phyloP scores from a whole-genome alignment of 2,113 vertebrate genomes.

The Alethe diademata region DNA sequence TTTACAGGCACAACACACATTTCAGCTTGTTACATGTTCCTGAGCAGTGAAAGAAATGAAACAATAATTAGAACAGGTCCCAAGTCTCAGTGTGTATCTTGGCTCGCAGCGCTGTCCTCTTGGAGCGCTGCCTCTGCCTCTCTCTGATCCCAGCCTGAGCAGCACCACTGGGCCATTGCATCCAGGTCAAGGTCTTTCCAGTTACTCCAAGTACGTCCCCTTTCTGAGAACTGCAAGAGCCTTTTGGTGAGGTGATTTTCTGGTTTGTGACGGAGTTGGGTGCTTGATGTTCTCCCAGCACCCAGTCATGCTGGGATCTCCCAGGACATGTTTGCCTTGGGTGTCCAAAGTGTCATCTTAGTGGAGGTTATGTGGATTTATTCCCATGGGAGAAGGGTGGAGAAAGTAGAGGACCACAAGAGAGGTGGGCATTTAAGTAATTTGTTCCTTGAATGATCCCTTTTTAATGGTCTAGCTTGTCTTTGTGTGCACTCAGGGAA shows the following conservation, averaged over 20 bases:
- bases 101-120: neutral
- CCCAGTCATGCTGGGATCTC: neutral
- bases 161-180: slow-evolving; percentile 41
- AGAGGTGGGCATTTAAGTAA: neutral
- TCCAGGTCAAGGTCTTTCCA: slow-evolving; percentile 60
- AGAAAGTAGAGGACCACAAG: neutral
- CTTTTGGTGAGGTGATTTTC: slow-evolving; percentile 2
- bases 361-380: neutral
- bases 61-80: slow-evolving; percentile 69
- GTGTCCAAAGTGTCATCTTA: neutral
- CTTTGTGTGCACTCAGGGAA: neutral
- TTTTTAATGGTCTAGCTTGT: neutral
- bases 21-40: slow-evolving; percentile 65
- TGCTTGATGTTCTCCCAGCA: neutral
- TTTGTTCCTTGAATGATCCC: neutral
- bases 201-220: slow-evolving; percentile 7
- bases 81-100: slow-evolving; percentile 69
- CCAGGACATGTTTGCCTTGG: neutral
- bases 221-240: slow-evolving; percentile 56
- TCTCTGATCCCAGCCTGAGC: slow-evolving; percentile 48
- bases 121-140: slow-evolving; percentile 34
- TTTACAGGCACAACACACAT: slow-evolving; percentile 65
- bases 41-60: slow-evolving; percentile 66
- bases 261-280: neutral
- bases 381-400: neutral